Base-by-base conservation (phyloP, 2,888 invertebrate genomes). In the Eudemis profundana region DNA sequence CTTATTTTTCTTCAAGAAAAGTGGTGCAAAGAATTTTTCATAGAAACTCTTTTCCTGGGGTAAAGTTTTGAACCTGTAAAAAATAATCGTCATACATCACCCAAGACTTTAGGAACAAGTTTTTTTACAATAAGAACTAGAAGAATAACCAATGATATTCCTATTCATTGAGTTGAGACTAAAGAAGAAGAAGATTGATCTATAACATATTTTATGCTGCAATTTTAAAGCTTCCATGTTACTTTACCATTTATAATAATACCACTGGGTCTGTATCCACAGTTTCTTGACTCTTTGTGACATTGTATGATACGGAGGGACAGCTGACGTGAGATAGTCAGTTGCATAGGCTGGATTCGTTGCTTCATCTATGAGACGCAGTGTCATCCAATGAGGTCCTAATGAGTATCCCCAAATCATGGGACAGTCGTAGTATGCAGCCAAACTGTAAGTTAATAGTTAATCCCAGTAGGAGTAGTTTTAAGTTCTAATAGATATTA, bases 201-300 rank as follows among this genome's bases (percentile, higher is more conserved):
- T n/a, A n/a, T n/a, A n/a, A n/a, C n/a, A n/a, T n/a, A n/a, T n/a
- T n/a, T n/a, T n/a, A n/a, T n/a, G n/a, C n/a, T n/a, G n/a, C 10
- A 33, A 2, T 33, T 33, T 33, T 33, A 2, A 33, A 2, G 33
- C 10, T 33, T 2, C 7, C 5, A 2, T 29, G 8, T 8, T 8
- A 33, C 12, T 5, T 33, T 50, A 51, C 51, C 51, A 51, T 51
- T 51, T 51, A 36, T 51, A 36, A 51, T 51, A 51, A 21, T n/a
- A 19, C 51, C 51, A 51, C n/a, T 36, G 7, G 12, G n/a, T 36
- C 36, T 51, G 51, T 36, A 38, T 17, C 51, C 51, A 51, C 5
- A 51, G 1, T 4, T 19, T 51, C 8, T 51, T 33, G 5, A 51
- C n/a, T 36, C 36, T 51, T 19, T 36, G 12, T 2, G 5, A 27